Evolutionary conservation across 2,888 invertebrate genomes (phyloP).

Genomic region (Tubulanus polymorphus): DNA sequence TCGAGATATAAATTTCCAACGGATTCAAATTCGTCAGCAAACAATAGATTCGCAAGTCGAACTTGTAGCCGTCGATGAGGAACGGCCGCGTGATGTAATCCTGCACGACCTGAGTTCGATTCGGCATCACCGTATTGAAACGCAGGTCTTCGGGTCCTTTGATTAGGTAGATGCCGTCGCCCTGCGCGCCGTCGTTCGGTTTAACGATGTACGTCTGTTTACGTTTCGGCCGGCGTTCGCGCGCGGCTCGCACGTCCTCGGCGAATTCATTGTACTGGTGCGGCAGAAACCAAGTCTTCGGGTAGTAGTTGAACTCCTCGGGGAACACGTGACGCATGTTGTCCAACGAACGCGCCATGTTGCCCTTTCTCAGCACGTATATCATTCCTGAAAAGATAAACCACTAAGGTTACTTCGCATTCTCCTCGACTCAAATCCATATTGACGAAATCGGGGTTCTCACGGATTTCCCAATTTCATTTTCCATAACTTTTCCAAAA

Average conservation of each 20-base stretch:
- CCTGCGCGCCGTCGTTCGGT: constrained; percentile 57
- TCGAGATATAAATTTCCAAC: constrained; percentile 51
- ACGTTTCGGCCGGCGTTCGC: constrained; percentile 16
- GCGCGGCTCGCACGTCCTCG: constrained; percentile 25
- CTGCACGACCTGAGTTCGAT: constrained; percentile 43
- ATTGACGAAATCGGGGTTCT: too few species aligned
- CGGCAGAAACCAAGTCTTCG: constrained; percentile 56
- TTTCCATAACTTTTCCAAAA: too few species aligned
- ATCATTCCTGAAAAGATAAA: constrained; percentile 55
- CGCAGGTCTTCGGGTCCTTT: constrained; percentile 50
- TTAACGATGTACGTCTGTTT: constrained; percentile 55
- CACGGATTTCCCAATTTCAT: too few species aligned
- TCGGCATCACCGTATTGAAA: constrained; percentile 18
- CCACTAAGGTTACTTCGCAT: too few species aligned
- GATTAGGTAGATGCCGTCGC: constrained; percentile 57
- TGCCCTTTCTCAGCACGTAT: constrained; percentile 54
- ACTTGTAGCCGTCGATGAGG: constrained; percentile 53
- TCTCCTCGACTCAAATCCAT: too few species aligned
- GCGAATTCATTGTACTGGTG: constrained; percentile 51
- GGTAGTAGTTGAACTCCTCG: constrained; percentile 55
- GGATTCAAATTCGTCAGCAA: constrained; percentile 55
- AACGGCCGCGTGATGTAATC: constrained; percentile 55
- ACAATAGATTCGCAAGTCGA: constrained; percentile 56
- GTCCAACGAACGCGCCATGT: constrained; percentile 53
- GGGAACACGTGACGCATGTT: constrained; percentile 55